Conservation (phyloP, 2,797 vertebrate species). For the Tinamus major region DNA sequence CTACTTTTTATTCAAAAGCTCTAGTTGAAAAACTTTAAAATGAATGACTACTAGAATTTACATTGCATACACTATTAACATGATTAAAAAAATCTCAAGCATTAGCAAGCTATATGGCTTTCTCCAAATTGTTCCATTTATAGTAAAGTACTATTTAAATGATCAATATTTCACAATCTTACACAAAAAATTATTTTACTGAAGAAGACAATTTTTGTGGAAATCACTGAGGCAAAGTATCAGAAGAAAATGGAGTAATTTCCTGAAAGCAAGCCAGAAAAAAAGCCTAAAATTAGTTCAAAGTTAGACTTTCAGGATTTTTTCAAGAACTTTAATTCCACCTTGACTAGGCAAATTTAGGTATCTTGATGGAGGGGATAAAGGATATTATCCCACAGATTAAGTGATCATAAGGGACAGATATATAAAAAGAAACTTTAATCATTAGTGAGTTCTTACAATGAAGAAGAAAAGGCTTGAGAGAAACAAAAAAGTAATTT, state of each 20-base stretch:
- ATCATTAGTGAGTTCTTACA: constrained; percentile 61
- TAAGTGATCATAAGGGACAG: constrained; percentile 61
- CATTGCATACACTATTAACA: neutral
- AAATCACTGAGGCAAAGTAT: neutral
- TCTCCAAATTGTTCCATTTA: neutral
- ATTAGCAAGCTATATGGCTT: neutral
- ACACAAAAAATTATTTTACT: neutral
- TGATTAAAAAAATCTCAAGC: neutral
- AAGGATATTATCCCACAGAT: constrained; percentile 42
- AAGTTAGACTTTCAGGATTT: constrained; percentile 62
- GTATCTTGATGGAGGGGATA: constrained; percentile 40
- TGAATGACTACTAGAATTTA: neutral
- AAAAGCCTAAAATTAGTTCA: constrained; percentile 49
- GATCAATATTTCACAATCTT: neutral
- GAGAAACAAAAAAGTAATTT: neutral
- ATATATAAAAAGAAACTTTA: constrained; percentile 58
- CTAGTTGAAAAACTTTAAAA: neutral
- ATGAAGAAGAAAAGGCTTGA: constrained; percentile 28
- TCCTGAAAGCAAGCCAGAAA: constrained; percentile 59
- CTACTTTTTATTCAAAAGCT: neutral
- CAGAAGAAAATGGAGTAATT: constrained; percentile 19
- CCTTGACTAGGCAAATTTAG: constrained; percentile 46
- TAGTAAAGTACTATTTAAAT: neutral
- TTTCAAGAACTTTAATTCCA: constrained; percentile 59
- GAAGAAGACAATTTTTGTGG: neutral